Evolutionary conservation across 2,113 vertebrate species (phyloP).

Genomic region (Corythornis cristatus): DNA sequence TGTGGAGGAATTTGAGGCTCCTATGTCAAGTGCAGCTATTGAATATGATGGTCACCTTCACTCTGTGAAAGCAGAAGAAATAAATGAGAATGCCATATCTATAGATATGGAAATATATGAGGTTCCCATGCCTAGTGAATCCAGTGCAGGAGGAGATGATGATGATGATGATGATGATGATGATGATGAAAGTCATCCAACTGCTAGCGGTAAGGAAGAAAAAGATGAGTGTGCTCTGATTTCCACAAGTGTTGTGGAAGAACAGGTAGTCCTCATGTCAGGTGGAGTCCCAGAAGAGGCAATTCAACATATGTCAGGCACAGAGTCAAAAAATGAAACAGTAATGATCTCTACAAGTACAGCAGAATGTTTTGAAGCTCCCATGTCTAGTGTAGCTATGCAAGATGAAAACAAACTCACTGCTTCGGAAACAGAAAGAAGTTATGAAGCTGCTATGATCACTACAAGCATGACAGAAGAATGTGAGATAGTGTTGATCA

Average conservation of each 20-base stretch:
- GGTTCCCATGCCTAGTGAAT: slow-evolving; percentile 71
- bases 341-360: slow-evolving; percentile 78
- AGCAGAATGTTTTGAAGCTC: slow-evolving; percentile 70
- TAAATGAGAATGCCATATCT: neutral
- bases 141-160: slow-evolving; percentile 27
- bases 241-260: slow-evolving; percentile 77
- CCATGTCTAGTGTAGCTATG: slow-evolving; percentile 62
- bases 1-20: slow-evolving; percentile 73
- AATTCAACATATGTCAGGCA: neutral
- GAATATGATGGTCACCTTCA: slow-evolving; percentile 23
- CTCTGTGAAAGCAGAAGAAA: neutral
- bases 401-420: slow-evolving; percentile 6
- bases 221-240: slow-evolving; percentile 80
- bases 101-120: slow-evolving; percentile 54
- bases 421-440: slow-evolving; percentile 37
- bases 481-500: slow-evolving; percentile 63
- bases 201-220: slow-evolving; percentile 73
- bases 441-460: slow-evolving; percentile 58
- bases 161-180: neutral
- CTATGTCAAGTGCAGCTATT: slow-evolving; percentile 67
- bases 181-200: neutral
- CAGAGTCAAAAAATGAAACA: slow-evolving; percentile 47
- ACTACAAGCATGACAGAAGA: slow-evolving; percentile 73
- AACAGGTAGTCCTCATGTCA: slow-evolving; percentile 59
- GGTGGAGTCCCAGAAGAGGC: neutral